Base-by-base conservation (phyloP, 2,888 invertebrate genomes). In the Cyclophora albipunctata region DNA sequence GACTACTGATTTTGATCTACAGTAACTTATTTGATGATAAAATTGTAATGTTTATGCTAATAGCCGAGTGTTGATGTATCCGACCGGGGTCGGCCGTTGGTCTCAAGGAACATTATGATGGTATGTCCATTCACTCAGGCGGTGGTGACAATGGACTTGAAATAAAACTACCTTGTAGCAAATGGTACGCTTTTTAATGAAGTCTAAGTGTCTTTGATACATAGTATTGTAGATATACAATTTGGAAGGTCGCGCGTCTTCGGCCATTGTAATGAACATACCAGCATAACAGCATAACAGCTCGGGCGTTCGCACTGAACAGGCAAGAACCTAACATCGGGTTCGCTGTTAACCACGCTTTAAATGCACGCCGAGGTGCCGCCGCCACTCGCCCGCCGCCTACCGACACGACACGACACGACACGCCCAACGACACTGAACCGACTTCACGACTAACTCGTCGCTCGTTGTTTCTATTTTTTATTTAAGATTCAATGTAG, bases 161-260 rank as follows among this genome's bases (percentile, higher is more conserved):
- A 87, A 87, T 86, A 83, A 87, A 87, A 87, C 85, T 73, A 80
- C 74, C 59, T 54, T 63, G 64, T 70, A 78, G 74, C 77, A 79
- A 81, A 80, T 75, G 76, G 54, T 76, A 85, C 76, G 81, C 74
- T 65, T 73, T 84, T 87, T 86, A 87, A 87, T 85, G 78, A 81
- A 73, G 78, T 83, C 75, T 78, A 84, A 75, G 71, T 77, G 74
- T 77, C 67, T 77, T 74, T 71, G 75, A 77, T 81, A 85, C 81
- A 84, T 69, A 63, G 67, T 61, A 61, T 64, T 61, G 61, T 68
- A 73, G 69, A 78, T 74, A 75, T 66, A 71, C 66, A 66, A 64
- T 58, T 60, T 57, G 35, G 62, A 54, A 55, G 20, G 20, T 62
- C 61, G 62, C 61, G 50, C 46, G 48, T 44, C 44, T 61, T 63